Percentiles rank a stretch among this genome's conserved stretches.
Evolutionary conservation across 1,140 invertebrate genomes (phyloP).

Genomic region (Phenacoccus solenopsis): DNA sequence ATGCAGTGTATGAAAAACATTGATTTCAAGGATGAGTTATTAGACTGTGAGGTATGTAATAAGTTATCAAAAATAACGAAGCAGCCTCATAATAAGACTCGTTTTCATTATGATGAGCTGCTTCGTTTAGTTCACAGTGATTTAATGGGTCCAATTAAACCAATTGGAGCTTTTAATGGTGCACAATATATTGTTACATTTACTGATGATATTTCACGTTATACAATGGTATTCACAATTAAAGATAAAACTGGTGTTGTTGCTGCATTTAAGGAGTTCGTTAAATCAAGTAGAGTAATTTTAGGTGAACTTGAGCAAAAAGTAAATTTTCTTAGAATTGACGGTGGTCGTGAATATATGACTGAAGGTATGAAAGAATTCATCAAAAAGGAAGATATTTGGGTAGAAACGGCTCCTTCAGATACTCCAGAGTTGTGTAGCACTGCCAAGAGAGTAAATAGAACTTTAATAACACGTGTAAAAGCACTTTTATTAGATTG

Average conservation of each 20-base stretch:
- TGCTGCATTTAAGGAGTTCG: background rate
- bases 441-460: slow-evolving; percentile 29
- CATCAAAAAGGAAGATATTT: slow-evolving; percentile 30
- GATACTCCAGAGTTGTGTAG: slow-evolving; percentile 33
- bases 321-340: slow-evolving; percentile 19
- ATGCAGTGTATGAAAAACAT: no score
- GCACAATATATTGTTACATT: no score
- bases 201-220: background rate
- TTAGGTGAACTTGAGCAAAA: background rate
- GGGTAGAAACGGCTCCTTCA: slow-evolving; percentile 28
- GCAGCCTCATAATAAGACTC: no score
- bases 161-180: no score
- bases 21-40: no score
- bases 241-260: background rate
- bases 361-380: slow-evolving; percentile 30
- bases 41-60: no score
- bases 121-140: no score
- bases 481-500: slow-evolving; percentile 15
- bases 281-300: background rate
- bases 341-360: slow-evolving; percentile 36
- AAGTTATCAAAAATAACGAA: no score
- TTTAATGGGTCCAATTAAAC: no score
- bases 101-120: no score
- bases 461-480: slow-evolving; percentile 23
- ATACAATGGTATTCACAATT: background rate